These are phyloP conservation scores for Temnothorax ravouxi DNA, from an alignment of 2,888 invertebrate species.

Conservation along the genomic window DNA sequence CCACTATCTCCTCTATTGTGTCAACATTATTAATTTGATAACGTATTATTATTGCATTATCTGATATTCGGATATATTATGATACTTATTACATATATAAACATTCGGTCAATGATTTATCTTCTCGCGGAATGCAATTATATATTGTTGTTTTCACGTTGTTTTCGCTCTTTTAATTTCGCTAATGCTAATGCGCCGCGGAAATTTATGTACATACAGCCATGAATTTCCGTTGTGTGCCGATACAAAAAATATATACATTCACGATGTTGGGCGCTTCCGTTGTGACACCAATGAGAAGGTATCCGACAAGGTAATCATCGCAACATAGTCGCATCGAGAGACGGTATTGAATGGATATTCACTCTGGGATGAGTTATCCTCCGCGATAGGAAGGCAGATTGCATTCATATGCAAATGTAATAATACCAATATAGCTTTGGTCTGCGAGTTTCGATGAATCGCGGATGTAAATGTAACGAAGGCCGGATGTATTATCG, in stretches of 20 bases:
- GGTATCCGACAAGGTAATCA: conserved; percentile 42
- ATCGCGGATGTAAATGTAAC: conserved; percentile 47
- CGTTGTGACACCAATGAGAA: conserved; percentile 30
- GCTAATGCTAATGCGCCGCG: neutral
- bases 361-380: conserved; percentile 56
- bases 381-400: conserved; percentile 57
- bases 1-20: no score
- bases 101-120: neutral
- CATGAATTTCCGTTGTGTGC: neutral
- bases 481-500: neutral
- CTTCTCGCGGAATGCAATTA: neutral
- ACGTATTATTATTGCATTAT: neutral
- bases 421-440: conserved; percentile 60
- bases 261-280: conserved; percentile 2
- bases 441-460: conserved; percentile 23
- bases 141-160: neutral
- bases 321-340: conserved; percentile 30
- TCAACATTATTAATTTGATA: neutral
- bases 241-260: conserved; percentile 14
- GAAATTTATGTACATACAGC: neutral
- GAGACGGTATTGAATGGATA: conserved; percentile 55
- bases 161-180: neutral
- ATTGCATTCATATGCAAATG: conserved; percentile 64
- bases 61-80: neutral
- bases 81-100: neutral